Base-by-base conservation (phyloP, 2,797 vertebrate genomes). In the Tachyglossus aculeatus region DNA sequence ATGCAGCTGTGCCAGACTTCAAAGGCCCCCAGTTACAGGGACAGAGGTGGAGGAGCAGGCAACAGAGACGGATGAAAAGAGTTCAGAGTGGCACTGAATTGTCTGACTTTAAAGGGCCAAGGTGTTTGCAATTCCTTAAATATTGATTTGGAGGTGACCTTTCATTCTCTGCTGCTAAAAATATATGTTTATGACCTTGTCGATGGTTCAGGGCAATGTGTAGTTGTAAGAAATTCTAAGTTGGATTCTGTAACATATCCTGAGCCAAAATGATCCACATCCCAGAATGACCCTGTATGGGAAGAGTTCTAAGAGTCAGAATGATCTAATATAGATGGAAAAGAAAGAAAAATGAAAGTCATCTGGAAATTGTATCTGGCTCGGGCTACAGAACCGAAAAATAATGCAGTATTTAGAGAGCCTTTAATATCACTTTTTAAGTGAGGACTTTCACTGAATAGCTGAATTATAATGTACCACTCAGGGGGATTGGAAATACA, bases 171-270 rank as follows among this genome's bases (percentile, higher is more conserved):
- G 34, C 37, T 58, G 51, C 78, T 51, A 48, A 73, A 84, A 80
- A 59, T n/a, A n/a, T n/a, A n/a, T n/a, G n/a, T n/a, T n/a, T n/a
- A n/a, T n/a, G 72, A 71, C 78, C 78, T 78, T 87, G n/a, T 29
- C 72, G 77, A 67, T 88, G 86, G 85, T 88, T 56, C n/a, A n/a
- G n/a, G 84, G 77, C 80, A 85, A 77, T 84, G 74, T 16, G 19
- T 54, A 80, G 66, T 31, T 70, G 76, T 62, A 81, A 79, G 74
- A 83, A 85, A 78, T 67, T 61, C 67, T 59, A 81, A 77, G 74
- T 61, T 81, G 71, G 5, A 64, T 62, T 8, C 10, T 32, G 67
- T 64, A 74, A 68, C 74, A 74, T 77, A 86, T 77, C 74, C 75
- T 87, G 67, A 80, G 70, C 78, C 80, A 78, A 82, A 80, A 78